phyloP scores from a whole-genome alignment of 2,797 vertebrate genomes.

The Picus viridis region DNA sequence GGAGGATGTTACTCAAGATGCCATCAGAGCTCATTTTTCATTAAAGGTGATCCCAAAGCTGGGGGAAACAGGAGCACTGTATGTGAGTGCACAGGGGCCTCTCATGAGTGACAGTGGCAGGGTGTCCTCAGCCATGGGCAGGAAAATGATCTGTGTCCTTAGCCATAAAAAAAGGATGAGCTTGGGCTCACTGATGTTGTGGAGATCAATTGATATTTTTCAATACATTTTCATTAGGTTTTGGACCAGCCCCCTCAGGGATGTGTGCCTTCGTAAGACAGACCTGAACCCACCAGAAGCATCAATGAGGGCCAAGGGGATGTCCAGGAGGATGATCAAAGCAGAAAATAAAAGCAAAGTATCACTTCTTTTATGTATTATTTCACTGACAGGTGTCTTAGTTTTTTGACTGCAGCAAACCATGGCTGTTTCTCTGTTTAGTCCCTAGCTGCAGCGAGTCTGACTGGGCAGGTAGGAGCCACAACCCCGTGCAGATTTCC shows the following conservation, averaged over 20 bases:
- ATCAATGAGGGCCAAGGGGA: background rate
- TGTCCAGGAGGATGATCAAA: background rate
- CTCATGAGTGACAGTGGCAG: background rate
- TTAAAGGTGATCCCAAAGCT: background rate
- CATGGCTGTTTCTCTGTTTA: background rate
- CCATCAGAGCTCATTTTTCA: rapidly evolving
- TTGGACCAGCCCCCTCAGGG: background rate
- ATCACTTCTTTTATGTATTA: background rate
- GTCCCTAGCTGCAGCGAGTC: background rate
- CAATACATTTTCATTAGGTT: background rate
- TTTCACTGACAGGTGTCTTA: background rate
- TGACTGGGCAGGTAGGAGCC: background rate
- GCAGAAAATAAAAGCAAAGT: background rate
- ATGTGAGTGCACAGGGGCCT: rapidly evolving
- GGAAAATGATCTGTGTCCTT: background rate
- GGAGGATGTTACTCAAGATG: background rate
- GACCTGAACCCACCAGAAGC: background rate
- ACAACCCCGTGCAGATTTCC: background rate
- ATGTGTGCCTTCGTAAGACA: rapidly evolving
- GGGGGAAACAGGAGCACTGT: background rate
- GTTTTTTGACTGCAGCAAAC: background rate
- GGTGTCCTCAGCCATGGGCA: background rate
- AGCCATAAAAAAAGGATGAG: background rate
- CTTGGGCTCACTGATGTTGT: background rate
- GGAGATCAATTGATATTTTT: background rate